Conservation (phyloP, 2,113 vertebrate species). For the Pterocles gutturalis region DNA sequence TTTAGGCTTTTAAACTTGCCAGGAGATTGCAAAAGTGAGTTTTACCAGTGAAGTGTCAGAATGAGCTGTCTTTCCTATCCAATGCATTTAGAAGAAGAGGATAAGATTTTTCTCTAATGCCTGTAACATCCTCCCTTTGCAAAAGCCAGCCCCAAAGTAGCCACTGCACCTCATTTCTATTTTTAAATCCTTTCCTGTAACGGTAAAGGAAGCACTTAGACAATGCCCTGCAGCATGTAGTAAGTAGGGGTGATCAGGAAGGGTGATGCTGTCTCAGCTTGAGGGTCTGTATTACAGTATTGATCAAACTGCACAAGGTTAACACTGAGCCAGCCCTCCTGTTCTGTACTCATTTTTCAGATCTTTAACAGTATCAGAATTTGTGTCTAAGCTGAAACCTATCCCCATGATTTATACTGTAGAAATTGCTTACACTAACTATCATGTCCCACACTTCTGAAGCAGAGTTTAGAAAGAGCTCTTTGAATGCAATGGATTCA, state of each 20-base stretch:
- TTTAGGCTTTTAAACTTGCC: background rate
- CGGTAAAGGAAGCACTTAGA: background rate
- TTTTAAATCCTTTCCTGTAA: background rate
- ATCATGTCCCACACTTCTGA: background rate
- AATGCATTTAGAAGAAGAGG: background rate
- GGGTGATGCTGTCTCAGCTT: slow-evolving; percentile 10
- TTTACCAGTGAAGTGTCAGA: background rate
- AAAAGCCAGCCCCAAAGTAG: background rate
- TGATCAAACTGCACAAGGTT: slow-evolving; percentile 50
- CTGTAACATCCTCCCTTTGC: background rate
- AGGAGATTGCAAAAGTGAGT: background rate
- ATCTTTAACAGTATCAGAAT: slow-evolving; percentile 23
- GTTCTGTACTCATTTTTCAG: slow-evolving; percentile 29
- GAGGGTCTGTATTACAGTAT: slow-evolving; percentile 47
- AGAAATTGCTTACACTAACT: background rate
- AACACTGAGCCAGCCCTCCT: slow-evolving; percentile 37
- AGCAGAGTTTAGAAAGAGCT: background rate
- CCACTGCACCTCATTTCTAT: background rate
- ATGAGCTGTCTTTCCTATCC: background rate
- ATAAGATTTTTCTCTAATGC: background rate
- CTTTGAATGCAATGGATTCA: background rate
- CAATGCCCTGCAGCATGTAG: background rate
- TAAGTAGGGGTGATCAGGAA: background rate
- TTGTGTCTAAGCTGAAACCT: slow-evolving; percentile 20
- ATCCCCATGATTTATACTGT: background rate